Base-by-base conservation (phyloP, 2,113 vertebrate species). In the Sylvia atricapilla region DNA sequence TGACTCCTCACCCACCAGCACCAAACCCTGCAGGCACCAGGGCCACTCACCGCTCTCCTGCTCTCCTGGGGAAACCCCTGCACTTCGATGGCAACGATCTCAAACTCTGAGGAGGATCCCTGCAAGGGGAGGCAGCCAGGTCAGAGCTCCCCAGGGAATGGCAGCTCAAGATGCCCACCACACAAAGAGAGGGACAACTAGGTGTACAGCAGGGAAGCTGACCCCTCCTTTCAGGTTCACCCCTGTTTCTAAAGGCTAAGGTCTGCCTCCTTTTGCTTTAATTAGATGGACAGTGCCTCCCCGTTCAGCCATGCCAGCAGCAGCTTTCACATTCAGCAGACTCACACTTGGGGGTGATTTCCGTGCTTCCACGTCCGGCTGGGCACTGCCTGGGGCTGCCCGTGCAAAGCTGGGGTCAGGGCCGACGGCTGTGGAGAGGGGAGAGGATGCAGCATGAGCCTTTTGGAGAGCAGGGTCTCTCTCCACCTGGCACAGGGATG, bases 31-130 rank as follows among this genome's bases (percentile, higher is more conserved):
- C 33, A 52, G 55, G 47, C 28, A 59, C 9, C 19, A 23, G 25
- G 52, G n/a, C 13, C 80, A 98, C 98, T 95, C 97, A 99, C 98
- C 78, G 7, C 97, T 91, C 98, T 98, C 62, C 95, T 94, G n/a
- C 97, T 98, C 35, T 96, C 96, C 58, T 95, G 93, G 16, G 97
- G 92, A 68, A 96, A 97, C 35, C 92, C 97, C 56, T 97, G 98
- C 0, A 97, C 98, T 49, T 99, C 98, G 0, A 98, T 56, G 46
- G 98, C 93, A 21, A 99, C 98, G 3, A 99, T 95, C 91, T 99
- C 98, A 41, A 99, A 99, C 94, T 99, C 99, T 1, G 98, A 98
- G 19, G 98, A 98, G 35, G 98, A 96, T 67, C 98, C 98, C 99
- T 99, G 96, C 39, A 83, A 92, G 67, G 33, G n/a, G 6, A 89